Percentiles rank a stretch among this genome's conserved stretches.
These are phyloP conservation scores for Sesia apiformis DNA, from an alignment of 2,888 invertebrate species.

Conservation along the genomic window DNA sequence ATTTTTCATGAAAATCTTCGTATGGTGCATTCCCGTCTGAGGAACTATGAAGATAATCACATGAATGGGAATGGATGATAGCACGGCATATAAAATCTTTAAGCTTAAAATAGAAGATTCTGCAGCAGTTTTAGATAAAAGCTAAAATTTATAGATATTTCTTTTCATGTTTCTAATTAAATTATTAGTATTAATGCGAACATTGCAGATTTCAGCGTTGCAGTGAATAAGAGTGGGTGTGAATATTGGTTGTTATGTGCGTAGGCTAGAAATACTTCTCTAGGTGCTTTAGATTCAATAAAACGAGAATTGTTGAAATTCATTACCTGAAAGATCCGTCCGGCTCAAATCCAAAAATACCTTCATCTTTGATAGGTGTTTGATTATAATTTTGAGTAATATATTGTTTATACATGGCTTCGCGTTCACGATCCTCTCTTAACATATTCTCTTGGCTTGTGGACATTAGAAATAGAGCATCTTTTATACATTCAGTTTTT, in stretches of 20 bases:
- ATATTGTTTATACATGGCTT: constrained; percentile 59
- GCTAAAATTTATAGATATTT: too few relatives aligned
- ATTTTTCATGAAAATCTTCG: constrained; percentile 88
- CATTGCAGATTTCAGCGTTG: background rate
- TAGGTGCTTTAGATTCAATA: background rate
- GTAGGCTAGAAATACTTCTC: background rate
- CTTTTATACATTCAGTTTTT: constrained; percentile 65
- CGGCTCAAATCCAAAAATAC: constrained; percentile 70
- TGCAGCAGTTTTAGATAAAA: constrained; percentile 5
- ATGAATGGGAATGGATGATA: constrained; percentile 53
- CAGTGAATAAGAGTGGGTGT: background rate
- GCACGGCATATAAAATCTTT: constrained; percentile 26
- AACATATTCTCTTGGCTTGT: constrained; percentile 78
- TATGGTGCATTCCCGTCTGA: constrained; percentile 74
- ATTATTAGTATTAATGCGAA: background rate
- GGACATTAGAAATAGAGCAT: constrained; percentile 69
- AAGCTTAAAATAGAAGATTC: constrained; percentile 6
- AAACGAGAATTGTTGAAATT: background rate
- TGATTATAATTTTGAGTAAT: constrained; percentile 67
- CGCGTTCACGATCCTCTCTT: constrained; percentile 56
- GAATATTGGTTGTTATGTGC: background rate
- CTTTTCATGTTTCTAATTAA: too few relatives aligned
- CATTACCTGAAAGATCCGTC: constrained; percentile 65
- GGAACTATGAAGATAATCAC: constrained; percentile 70
- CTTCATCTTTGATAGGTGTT: constrained; percentile 75